phyloP scores from a whole-genome alignment of 2,797 vertebrate species.

The Phoeniculus purpureus region DNA sequence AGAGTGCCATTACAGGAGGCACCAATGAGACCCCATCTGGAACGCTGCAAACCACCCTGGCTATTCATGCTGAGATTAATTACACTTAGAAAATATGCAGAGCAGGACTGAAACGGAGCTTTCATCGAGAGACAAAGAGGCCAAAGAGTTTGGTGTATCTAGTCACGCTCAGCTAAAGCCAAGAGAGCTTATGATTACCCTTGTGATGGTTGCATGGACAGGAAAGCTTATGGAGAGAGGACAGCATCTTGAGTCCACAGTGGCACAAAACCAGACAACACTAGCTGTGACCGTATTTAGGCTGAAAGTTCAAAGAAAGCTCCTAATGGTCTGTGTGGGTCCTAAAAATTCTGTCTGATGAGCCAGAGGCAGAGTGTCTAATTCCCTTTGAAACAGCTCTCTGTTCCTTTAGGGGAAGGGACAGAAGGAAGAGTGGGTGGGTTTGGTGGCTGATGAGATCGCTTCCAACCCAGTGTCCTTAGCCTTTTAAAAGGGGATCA shows the following conservation, averaged over 20 bases:
- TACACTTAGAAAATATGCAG: neutral
- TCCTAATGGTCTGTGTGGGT: neutral
- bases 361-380: neutral
- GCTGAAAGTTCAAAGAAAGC: constrained; percentile 1
- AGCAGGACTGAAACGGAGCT: neutral
- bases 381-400: neutral
- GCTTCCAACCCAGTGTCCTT: neutral
- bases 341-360: neutral
- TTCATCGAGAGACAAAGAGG: neutral
- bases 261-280: neutral
- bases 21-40: neutral
- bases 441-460: neutral
- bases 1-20: neutral
- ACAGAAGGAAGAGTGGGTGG: neutral
- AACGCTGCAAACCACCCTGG: neutral
- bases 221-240: neutral
- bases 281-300: neutral
- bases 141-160: neutral
- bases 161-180: neutral
- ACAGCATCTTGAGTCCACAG: neutral
- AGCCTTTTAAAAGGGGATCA: neutral
- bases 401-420: neutral
- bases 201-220: neutral
- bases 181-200: neutral
- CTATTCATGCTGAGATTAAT: neutral